Evolutionary conservation across 2,797 vertebrate genomes (phyloP).

Genomic region (Bothrops alternatus): DNA sequence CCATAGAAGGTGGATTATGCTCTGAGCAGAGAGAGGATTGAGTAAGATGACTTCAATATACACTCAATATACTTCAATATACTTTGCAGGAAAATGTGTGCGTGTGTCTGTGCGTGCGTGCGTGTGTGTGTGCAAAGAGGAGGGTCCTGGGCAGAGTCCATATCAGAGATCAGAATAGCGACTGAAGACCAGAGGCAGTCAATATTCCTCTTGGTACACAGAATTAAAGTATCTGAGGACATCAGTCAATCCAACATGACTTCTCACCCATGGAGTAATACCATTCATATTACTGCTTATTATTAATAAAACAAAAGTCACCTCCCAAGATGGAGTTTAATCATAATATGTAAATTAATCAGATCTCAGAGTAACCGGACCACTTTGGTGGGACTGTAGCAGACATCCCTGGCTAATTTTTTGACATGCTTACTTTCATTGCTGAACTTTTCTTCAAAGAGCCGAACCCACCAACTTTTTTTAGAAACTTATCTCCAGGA

Average conservation of each 20-base stretch:
- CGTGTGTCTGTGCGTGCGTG: not conserved
- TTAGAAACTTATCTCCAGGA: not conserved
- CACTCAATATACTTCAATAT: not conserved
- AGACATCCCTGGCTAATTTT: not conserved
- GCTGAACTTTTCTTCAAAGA: not conserved
- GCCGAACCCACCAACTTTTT: not conserved
- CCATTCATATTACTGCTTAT: not conserved
- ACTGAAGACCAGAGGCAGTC: not conserved
- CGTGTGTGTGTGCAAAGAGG: not conserved
- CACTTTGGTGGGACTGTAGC: not conserved
- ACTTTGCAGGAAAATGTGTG: not conserved
- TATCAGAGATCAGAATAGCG: not conserved
- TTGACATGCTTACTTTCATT: not conserved
- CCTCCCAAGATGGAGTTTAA: not conserved
- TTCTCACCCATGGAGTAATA: not conserved
- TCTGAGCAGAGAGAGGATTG: not conserved
- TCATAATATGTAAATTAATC: not conserved
- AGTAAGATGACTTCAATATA: not conserved
- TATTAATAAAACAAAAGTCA: not conserved
- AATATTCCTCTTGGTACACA: not conserved
- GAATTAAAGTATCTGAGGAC: not conserved
- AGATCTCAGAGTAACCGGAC: not conserved
- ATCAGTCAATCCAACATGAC: not conserved
- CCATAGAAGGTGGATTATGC: not conserved
- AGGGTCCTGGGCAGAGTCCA: not conserved